These are phyloP conservation scores for Arctocebus calabarensis DNA, from an alignment of 2,797 vertebrate species.

Conservation along the genomic window DNA sequence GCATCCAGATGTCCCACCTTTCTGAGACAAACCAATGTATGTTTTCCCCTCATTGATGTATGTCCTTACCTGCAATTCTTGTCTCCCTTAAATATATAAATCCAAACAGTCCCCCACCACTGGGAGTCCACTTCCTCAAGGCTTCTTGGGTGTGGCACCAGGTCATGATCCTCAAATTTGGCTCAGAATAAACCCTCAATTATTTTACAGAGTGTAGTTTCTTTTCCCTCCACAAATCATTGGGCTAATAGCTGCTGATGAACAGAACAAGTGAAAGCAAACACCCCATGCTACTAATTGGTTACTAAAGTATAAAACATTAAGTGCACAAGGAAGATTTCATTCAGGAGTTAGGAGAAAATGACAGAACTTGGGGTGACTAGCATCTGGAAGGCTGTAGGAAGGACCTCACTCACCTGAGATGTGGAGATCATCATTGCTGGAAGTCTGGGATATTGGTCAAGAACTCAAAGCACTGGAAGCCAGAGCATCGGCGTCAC, in stretches of 20 bases:
- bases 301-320: neutral
- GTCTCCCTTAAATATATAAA: too few species aligned
- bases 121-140: too few species aligned
- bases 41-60: too few species aligned
- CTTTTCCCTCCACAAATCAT: neutral
- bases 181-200: too few species aligned
- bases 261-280: neutral
- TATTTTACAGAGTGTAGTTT: too few species aligned
- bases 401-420: neutral
- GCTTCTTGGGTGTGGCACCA: too few species aligned
- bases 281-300: neutral
- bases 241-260: neutral
- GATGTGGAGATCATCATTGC: neutral
- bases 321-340: neutral
- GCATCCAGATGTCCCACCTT: too few species aligned
- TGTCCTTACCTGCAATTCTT: too few species aligned
- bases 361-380: neutral
- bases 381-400: neutral
- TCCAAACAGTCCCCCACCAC: too few species aligned
- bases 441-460: neutral
- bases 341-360: neutral
- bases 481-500: neutral
- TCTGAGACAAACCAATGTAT: too few species aligned
- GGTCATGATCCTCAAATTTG: too few species aligned
- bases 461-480: neutral